A percentile compares a stretch with the other conserved stretches of the same genome.
Evolutionary conservation across 2,888 invertebrate species (phyloP).

Genomic region (Ormia ochracea): DNA sequence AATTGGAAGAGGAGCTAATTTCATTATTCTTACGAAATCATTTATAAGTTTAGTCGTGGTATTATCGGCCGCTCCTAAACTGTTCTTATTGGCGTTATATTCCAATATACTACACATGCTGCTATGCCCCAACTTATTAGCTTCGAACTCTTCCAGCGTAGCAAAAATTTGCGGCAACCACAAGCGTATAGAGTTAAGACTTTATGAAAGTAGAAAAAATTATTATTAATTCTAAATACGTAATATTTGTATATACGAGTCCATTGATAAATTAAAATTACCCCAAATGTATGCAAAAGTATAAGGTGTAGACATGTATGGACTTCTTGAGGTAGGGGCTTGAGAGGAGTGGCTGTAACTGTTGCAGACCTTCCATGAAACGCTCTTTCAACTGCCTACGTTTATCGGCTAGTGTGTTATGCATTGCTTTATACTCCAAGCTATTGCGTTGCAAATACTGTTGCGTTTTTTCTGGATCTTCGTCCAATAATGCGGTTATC

Average conservation of each 20-base stretch:
- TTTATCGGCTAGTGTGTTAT: conserved; percentile 28
- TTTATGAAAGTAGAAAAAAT: conserved; percentile 66
- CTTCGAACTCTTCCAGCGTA: conserved; percentile 79
- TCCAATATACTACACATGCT: conserved; percentile 70
- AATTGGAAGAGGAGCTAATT: neutral
- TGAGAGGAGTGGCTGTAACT: conserved; percentile 82
- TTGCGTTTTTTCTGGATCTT: conserved; percentile 63
- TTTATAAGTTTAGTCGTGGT: conserved; percentile 58
- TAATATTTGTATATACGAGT: neutral
- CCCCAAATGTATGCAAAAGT: conserved; percentile 83
- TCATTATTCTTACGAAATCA: conserved; percentile 67
- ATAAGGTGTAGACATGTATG: conserved; percentile 80
- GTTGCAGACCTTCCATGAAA: conserved; percentile 78
- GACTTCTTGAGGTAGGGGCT: conserved; percentile 81
- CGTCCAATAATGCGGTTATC: conserved; percentile 69
- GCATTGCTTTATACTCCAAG: neutral
- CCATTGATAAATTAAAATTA: conserved; percentile 67
- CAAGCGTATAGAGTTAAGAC: conserved; percentile 86
- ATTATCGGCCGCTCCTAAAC: conserved; percentile 31
- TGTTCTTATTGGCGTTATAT: conserved; percentile 67
- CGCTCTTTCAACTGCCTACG: neutral
- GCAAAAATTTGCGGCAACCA: conserved; percentile 92
- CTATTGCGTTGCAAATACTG: conserved; percentile 40
- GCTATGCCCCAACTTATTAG: conserved; percentile 58
- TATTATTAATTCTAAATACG: neutral